Evolutionary conservation across 1,140 invertebrate species (phyloP), one percentile per base, ranked within the genome.

Genomic region (Armadillidium nasatum): DNA sequence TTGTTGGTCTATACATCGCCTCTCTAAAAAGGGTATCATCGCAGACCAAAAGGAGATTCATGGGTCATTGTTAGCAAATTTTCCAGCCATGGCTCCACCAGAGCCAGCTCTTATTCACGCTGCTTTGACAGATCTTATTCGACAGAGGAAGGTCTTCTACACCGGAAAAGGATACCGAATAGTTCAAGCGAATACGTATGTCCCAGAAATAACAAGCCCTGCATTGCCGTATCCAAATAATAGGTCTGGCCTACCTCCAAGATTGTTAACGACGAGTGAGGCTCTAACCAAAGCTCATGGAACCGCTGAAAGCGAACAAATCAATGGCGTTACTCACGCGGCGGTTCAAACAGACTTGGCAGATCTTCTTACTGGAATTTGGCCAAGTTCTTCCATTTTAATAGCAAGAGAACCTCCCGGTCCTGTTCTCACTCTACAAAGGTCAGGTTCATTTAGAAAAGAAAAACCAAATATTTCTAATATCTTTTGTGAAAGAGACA

Each of bases 101-200:
- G 76, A 76, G 33, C 50, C 72, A 13, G 71, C 75, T 7, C 68
- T 76, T 21, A 73, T 81, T 43, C 81, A 82, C 71, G 70, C 81
- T 22, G 76, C 79, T n/a, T 73, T 82, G 4, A 78, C 80, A 21
- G 74, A 71, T 9, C 77, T 82, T 43, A 82, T 82, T 44, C 79
- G 77, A 9, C 79, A 82, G 60, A 74, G 81, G 15, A 81, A 80
- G 46, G 76, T 81, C 4, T 81, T 72, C 66, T 72, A 80, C 60
- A 74, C 74, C 10, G 79, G 79, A 13, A 46, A 23, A 45, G 78
- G 75, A 19, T 80, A 80, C 67, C 74, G 76, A 50, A 76, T 80
- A 21, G 79, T 80, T 10, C 77, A 78, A 13, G 66, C 77, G 33
- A 46, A 76, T n/a, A 78, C 79, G 13, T 80, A 78, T 71, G 23